A percentile compares a stretch with the other conserved stretches of the same genome.
These are phyloP conservation scores for Telenomus remus DNA, from an alignment of 1,140 invertebrate species.

Conservation along the genomic window DNA sequence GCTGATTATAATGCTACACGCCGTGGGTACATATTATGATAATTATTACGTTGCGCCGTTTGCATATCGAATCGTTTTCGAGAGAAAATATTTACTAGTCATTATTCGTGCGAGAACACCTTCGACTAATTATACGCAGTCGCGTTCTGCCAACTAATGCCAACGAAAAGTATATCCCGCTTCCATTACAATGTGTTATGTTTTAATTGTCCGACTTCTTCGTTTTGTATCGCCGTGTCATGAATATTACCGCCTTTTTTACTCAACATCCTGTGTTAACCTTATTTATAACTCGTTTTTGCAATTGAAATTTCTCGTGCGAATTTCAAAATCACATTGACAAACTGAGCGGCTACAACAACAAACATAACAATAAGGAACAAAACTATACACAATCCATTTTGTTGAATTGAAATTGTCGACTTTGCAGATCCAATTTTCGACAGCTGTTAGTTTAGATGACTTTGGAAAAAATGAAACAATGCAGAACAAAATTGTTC, in stretches of 20 bases:
- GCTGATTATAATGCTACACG: conserved; percentile 53
- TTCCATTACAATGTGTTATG: conserved; percentile 45
- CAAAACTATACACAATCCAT: no score
- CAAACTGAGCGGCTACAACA: no score
- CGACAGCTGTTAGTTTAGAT: no score
- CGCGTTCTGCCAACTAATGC: conserved; percentile 30
- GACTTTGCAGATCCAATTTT: no score
- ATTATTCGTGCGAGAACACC: conserved; percentile 50
- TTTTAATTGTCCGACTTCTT: conserved; percentile 39
- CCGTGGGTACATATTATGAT: conserved; percentile 51
- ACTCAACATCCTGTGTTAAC: not conserved
- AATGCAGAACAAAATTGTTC: no score
- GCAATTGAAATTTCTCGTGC: no score
- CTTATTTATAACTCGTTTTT: not conserved
- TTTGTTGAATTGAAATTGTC: no score
- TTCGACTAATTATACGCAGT: conserved; percentile 46
- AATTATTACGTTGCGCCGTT: conserved; percentile 53
- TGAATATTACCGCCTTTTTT: not conserved
- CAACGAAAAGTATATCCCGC: conserved; percentile 5
- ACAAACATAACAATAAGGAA: no score
- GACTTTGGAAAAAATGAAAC: no score
- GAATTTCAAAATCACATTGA: no score
- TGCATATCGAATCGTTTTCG: conserved; percentile 54
- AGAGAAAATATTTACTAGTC: conserved; percentile 55
- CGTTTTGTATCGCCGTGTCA: not conserved